Evolutionary conservation across 2,888 invertebrate species (phyloP).

Genomic region (Torymus aiolomorphi): DNA sequence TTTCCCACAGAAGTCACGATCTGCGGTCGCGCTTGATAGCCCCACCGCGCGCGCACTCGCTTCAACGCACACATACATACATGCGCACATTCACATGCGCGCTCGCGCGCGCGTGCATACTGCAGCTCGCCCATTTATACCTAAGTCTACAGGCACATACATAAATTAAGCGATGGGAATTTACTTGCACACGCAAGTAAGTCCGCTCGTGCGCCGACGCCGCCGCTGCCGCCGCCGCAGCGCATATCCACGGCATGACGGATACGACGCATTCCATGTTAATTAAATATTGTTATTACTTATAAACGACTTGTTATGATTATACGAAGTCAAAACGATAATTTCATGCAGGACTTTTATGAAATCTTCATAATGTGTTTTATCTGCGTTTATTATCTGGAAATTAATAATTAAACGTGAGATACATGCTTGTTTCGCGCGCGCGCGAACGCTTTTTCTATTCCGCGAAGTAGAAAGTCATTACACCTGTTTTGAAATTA

Average conservation of each 20-base stretch:
- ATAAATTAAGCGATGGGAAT: constrained; percentile 73
- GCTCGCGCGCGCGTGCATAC: neutral
- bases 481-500: no score
- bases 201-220: constrained; percentile 39
- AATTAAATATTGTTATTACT: constrained; percentile 60
- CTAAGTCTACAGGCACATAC: constrained; percentile 53
- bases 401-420: constrained; percentile 16
- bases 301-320: constrained; percentile 53
- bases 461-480: no score
- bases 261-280: constrained; percentile 52
- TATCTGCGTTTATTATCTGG: constrained; percentile 17
- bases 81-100: constrained; percentile 4
- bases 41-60: constrained; percentile 59
- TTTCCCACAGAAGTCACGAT: constrained; percentile 76
- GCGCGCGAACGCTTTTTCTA: no score
- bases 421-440: no score
- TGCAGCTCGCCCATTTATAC: constrained; percentile 30
- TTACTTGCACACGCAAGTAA: constrained; percentile 55
- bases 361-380: constrained; percentile 24
- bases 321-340: constrained; percentile 31
- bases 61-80: constrained; percentile 6
- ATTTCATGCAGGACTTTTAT: constrained; percentile 27
- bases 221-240: neutral
- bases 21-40: constrained; percentile 75
- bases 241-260: constrained; percentile 49